These are phyloP conservation scores for Limonius californicus DNA, from an alignment of 1,140 invertebrate species.

Conservation along the genomic window DNA sequence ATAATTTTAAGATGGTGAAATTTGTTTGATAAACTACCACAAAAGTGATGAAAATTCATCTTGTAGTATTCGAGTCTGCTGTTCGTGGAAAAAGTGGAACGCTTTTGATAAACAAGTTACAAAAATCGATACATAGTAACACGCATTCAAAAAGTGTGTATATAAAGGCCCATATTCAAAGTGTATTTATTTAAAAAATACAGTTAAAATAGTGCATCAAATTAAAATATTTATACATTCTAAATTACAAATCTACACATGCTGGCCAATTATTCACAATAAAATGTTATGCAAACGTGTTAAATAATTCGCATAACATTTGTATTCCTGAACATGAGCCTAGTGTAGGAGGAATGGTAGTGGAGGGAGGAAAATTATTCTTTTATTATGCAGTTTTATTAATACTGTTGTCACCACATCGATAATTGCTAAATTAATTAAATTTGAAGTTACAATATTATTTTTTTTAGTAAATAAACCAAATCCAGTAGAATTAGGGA, in stretches of 20 bases:
- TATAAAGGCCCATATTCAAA: conserved; percentile 46
- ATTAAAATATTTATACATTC: conserved; percentile 18
- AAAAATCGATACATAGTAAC: conserved; percentile 20
- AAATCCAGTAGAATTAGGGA: no score
- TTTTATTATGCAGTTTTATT: not conserved
- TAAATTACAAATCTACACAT: conserved; percentile 32
- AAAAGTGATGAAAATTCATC: not conserved
- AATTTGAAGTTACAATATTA: no score
- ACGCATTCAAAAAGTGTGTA: conserved; percentile 15
- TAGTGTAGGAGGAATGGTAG: conserved; percentile 16
- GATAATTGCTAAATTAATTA: no score
- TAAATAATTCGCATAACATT: conserved; percentile 37
- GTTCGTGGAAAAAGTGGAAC: no score
- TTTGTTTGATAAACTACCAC: conserved; percentile 12
- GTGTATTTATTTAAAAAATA: conserved; percentile 33
- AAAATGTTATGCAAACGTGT: conserved; percentile 12
- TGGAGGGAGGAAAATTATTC: not conserved
- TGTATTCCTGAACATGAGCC: conserved; percentile 47
- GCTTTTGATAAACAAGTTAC: no score
- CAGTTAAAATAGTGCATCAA: conserved; percentile 5
- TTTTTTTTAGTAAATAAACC: no score
- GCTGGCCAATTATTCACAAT: conserved; percentile 39
- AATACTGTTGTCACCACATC: no score
- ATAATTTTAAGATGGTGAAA: not conserved
- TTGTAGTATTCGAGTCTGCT: no score